Evolutionary conservation across 2,888 invertebrate species (phyloP).

Genomic region (Tenthredo amoena): DNA sequence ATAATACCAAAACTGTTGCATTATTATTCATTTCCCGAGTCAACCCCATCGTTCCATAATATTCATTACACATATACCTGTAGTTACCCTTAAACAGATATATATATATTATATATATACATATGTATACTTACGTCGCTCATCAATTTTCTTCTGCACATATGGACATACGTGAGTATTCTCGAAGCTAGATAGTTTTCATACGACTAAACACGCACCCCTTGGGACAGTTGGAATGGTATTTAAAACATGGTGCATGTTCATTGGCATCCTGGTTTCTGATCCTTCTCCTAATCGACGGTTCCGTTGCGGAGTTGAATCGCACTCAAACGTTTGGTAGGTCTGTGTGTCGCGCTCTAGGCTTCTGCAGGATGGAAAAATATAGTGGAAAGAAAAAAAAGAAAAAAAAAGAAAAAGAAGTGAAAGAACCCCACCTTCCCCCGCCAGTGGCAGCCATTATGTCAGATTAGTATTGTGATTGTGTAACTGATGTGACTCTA

Average conservation of each 20-base stretch:
- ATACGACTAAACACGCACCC: conserved; percentile 18
- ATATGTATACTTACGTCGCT: background rate
- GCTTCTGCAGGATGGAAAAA: background rate
- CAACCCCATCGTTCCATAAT: conserved; percentile 30
- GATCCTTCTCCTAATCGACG: conserved; percentile 12
- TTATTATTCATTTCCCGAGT: conserved; percentile 34
- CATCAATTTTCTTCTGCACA: background rate
- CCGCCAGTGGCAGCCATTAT: conserved; percentile 64
- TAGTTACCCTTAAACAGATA: background rate
- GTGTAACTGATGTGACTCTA: conserved; percentile 77
- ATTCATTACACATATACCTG: background rate
- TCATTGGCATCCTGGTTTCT: background rate
- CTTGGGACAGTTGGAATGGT: conserved; percentile 15
- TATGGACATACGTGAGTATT: background rate
- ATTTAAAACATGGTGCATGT: conserved; percentile 10
- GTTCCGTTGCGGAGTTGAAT: background rate
- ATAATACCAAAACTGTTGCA: background rate
- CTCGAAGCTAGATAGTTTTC: background rate
- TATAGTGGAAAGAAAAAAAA: background rate
- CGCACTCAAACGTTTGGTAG: background rate
- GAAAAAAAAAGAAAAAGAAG: background rate
- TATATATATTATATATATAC: background rate
- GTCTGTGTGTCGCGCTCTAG: conserved; percentile 3
- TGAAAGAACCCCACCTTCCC: conserved; percentile 1
- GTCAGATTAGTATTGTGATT: conserved; percentile 77